Evolutionary conservation across 1,140 invertebrate genomes (phyloP), one percentile per base, ranked within the genome.

Genomic region (Vanessa tameamea): DNA sequence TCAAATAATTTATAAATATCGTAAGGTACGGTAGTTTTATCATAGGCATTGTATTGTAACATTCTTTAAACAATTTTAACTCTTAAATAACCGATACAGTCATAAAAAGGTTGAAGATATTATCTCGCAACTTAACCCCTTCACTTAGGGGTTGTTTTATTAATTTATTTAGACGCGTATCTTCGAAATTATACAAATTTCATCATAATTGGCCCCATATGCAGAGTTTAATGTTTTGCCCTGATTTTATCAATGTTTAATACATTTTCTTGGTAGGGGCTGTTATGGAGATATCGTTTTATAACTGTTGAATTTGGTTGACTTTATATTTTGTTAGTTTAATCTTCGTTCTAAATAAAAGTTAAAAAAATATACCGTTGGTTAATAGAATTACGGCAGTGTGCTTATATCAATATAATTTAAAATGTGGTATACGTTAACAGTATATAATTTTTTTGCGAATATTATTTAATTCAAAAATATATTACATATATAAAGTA

Each of bases 161-260:
- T 91, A 89, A 91, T 91, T 87, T 91, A 91, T 91, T 90, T 89
- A 86, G 76, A 75, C 74, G 72, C 82, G 79, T 88, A 90, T 89
- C 88, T 83, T 76, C 72, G 69, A 70, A 85, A 84, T 85, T 85
- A 82, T 82, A 86, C 84, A 84, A 88, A 85, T 85, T 86, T 78
- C 69, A 72, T 71, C 81, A 76, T 89, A 89, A 89, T 88, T 87
- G 79, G 73, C 76, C 87, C 86, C 88, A 90, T 90, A 90, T 90
- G 88, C 83, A 85, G 88, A 85, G 82, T 86, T 87, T 85, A 87
- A 81, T 84, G 84, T 75, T 83, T 80, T 77, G 57, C 66, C 78
- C 55, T 73, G 85, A 87, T 87, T 79, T 83, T 86, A 89, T 89
- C 86, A 65, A n/a, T 55, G 78, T 64, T 81, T 85, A 83, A 84